Evolutionary conservation across 2,797 vertebrate species (phyloP).

Genomic region (Enteromius paludinosus): DNA sequence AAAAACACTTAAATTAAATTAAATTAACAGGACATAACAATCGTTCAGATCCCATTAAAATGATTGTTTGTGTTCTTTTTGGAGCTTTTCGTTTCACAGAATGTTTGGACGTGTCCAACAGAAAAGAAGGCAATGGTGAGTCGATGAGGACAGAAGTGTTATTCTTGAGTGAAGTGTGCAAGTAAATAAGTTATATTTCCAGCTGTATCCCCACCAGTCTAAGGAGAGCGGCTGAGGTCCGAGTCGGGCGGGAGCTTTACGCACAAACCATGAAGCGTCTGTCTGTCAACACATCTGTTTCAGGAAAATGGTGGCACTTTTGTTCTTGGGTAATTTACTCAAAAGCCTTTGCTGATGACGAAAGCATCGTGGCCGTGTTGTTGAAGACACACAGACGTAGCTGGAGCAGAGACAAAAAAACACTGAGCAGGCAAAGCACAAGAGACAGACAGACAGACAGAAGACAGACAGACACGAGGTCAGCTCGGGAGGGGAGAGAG

Average conservation of each 20-base stretch:
- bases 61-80: background rate
- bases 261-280: conserved; percentile 72
- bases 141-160: background rate
- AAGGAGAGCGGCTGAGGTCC: conserved; percentile 60
- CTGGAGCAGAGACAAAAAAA: conserved; percentile 49
- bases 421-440: conserved; percentile 50
- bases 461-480: conserved; percentile 4
- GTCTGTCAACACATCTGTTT: conserved; percentile 77
- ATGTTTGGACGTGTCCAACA: background rate
- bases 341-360: background rate
- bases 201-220: conserved; percentile 71
- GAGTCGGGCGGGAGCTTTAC: conserved; percentile 51
- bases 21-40: background rate
- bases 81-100: background rate
- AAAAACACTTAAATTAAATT: background rate
- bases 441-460: conserved; percentile 64
- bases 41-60: background rate
- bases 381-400: conserved; percentile 77
- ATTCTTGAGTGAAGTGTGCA: background rate
- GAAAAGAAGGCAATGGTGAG: background rate
- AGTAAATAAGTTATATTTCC: background rate
- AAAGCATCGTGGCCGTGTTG: conserved; percentile 40
- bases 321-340: conserved; percentile 22
- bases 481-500: conserved; percentile 29
- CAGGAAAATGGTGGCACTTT: conserved; percentile 54